phyloP scores from a whole-genome alignment of 2,797 vertebrate species.

The Pteronotus mesoamericanus region DNA sequence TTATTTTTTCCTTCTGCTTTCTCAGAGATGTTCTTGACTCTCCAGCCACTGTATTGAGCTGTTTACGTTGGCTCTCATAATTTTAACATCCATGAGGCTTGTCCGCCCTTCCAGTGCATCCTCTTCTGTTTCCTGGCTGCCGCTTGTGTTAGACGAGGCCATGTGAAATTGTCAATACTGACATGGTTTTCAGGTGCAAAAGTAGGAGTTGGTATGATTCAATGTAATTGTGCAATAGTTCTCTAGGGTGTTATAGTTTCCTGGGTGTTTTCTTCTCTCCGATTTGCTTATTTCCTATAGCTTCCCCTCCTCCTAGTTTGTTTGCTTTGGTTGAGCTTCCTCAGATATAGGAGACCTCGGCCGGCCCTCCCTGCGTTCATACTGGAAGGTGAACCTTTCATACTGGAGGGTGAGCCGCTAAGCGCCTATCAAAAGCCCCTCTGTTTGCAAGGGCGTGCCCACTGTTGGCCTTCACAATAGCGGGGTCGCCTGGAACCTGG shows the following conservation, averaged over 20 bases:
- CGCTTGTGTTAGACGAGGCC: accelerated
- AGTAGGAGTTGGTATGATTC: accelerated
- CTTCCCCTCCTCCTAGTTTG: background rate
- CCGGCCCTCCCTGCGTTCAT: accelerated
- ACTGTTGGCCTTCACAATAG: accelerated
- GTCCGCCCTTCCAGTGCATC: background rate
- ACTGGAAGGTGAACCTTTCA: background rate
- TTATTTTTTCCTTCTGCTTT: background rate
- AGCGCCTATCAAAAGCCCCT: background rate
- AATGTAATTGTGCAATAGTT: background rate
- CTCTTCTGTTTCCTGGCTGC: background rate
- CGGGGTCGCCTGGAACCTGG: background rate
- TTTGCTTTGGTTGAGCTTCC: background rate
- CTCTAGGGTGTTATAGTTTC: accelerated
- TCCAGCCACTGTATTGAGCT: accelerated
- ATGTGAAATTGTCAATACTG: accelerated
- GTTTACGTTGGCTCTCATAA: accelerated
- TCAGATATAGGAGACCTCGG: background rate
- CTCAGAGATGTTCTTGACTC: background rate
- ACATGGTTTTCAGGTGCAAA: background rate
- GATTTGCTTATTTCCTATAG: accelerated
- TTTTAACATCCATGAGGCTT: accelerated
- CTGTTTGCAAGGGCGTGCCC: accelerated
- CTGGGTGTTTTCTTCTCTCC: background rate
- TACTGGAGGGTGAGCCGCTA: background rate